Base-by-base conservation (phyloP, 2,113 vertebrate species). In the Pseudolaguvia tuberculata region DNA sequence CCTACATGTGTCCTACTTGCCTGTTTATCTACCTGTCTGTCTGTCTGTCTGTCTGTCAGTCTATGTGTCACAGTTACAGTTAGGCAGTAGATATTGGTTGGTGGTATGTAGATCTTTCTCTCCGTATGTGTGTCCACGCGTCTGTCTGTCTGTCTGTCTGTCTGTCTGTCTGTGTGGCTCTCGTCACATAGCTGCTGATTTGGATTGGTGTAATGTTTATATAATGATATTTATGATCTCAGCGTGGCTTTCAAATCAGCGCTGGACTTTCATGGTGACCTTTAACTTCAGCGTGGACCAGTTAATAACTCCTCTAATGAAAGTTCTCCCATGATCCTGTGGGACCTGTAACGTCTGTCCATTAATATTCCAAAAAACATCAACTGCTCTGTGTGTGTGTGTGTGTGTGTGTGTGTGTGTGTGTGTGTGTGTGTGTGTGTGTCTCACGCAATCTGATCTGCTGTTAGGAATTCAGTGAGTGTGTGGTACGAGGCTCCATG, bases 371-470 rank as follows among this genome's bases (percentile, higher is more conserved):
- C 20, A 2, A 9, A 61, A 61, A 61, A 1, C 6, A 9, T 25
- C 3, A 4, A 56, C 57, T 31, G 57, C 27, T 7, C 9, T 0
- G 10, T 21, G 57, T 31, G 31, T 42, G 9, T 62, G 59, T 62
- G 31, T 62, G 59, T 42, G 53, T 56, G 13, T 57, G 55, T 17
- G 55, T 17, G 56, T 29, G 25, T 58, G 20, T 27, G 53, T 55
- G 53, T 58, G 15, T 58, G 56, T 27, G 56, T 35, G n/a, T n/a
- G n/a, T n/a, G n/a, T n/a, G n/a, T n/a, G n/a, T n/a, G 57, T 20
- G 27, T 10, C 29, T 58, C 25, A 39, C 58, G 70, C 55, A 58
- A 48, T 72, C 39, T 20, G 69, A 57, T 57, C 69, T 57, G 13
- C 55, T 20, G n/a, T 12, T 58, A 47, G 39, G 53, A 58, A 27